Evolutionary conservation across 2,797 vertebrate genomes (phyloP), one percentile per base, ranked within the genome.

Genomic region (Phataginus tricuspis): DNA sequence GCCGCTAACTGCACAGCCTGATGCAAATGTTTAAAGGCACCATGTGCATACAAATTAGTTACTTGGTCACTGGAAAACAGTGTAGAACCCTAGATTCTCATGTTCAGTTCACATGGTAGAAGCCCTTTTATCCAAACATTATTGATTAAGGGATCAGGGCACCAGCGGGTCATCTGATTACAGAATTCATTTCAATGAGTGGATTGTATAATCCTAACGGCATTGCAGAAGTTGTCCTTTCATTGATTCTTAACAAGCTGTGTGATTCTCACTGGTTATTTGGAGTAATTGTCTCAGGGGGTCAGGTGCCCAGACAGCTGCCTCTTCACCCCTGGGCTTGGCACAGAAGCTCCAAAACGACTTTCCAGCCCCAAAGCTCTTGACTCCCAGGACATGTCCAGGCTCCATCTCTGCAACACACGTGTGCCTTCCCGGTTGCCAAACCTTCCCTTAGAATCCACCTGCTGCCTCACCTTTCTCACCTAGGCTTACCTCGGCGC

Each of bases 11-110:
- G 84, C 63, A 57, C 57, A 37, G 59, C n/a, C 39, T 10, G 27
- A 79, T 63, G 49, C 27, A 49, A 57, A 31, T 18, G 59, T 64
- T 96, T 77, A 95, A 96, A 91, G 86, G 64, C 4, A 3, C 79
- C 74, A 0, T 16, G 34, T 61, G 39, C 45, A 14, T 23, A 3
- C 14, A 39, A 51, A 78, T 31, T 12, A 25, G 39, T 45, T 53
- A 21, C 34, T 89, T 3, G 8, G 25, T 75, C 64, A 18, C 0
- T 18, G 69, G 27, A 59, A 77, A 89, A 6, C 15, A 59, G 4
- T 51, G n/a, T 6, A 39, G 45, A 64, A 13, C 21, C 12, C 6
- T 31, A 27, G 15, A 42, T 71, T 13, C 55, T 57, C 68, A 55
- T 9, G 87, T 8, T 72, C 57, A 59, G 4, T 31, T 71, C 34